Evolutionary conservation across 2,797 vertebrate genomes (phyloP), one percentile per base, ranked within the genome.

Genomic region (Lerista edwardsae): DNA sequence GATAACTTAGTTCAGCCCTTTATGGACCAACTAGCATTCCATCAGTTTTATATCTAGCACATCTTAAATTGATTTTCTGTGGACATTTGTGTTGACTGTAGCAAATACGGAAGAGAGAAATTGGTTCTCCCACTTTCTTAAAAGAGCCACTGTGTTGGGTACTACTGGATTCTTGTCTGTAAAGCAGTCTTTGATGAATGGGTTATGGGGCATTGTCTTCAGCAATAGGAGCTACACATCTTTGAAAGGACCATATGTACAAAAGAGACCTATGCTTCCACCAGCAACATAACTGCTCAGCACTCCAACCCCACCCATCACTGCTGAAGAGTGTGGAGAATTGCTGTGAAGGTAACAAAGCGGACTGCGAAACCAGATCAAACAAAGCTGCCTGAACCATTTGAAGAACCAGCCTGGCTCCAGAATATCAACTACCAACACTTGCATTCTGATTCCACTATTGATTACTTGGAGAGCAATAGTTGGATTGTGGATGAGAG

Each of bases 31-130:
- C 95, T 99, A 93, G 98, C 98, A 4, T 97, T 97, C 47, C 98
- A 99, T 96, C 98, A 99, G 86, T 99, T 99, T 97, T 99, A 99
- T 96, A 98, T 99, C 93, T 99, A 99, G 97, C 96, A 93, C 69
- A 86, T 80, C 77, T 89, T 82, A 91, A 85, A 80, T 65, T 92
- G 87, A 82, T 86, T 85, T 87, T 88, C 90, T 84, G 2, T 82
- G 89, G 91, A 93, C 93, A 88, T 95, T 94, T 90, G 80, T 93
- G 88, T 86, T 91, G 86, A 91, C 88, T 93, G 81, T 94, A 94
- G 93, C 91, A 91, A 94, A 93, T 91, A 65, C 81, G 75, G 73
- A 84, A 90, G 88, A 83, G 82, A 93, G 74, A 84, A 86, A 79
- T 86, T 92, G 91, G 89, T 89, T 94, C 93, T 88, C 93, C 91